phyloP scores from a whole-genome alignment of 2,888 invertebrate genomes.

The Ethmia dodecea region DNA sequence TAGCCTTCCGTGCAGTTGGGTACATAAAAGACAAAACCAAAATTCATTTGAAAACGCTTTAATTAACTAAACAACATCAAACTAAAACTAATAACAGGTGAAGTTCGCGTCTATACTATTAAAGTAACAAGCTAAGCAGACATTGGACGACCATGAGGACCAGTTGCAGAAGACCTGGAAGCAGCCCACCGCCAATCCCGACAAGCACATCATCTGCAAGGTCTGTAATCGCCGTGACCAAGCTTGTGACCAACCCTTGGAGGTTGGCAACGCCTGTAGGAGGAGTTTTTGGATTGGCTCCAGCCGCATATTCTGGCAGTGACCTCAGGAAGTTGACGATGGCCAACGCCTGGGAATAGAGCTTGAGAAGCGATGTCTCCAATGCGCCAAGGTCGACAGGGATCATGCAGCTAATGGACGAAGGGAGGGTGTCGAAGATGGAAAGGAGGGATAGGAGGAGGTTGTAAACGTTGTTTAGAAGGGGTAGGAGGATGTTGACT shows the following conservation, averaged over 20 bases:
- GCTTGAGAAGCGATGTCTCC: conserved; percentile 58
- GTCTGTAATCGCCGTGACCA: conserved; percentile 45
- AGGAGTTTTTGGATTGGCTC: conserved; percentile 51
- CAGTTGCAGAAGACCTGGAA: conserved; percentile 56
- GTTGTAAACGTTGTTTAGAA: conserved; percentile 68
- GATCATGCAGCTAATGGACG: conserved; percentile 56
- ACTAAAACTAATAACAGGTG: not conserved
- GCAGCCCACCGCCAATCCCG: conserved; percentile 53
- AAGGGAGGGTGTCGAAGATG: conserved; percentile 63
- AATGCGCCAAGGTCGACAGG: conserved; percentile 61
- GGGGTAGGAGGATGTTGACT: conserved; percentile 62
- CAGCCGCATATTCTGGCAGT: conserved; percentile 57
- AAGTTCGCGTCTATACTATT: conserved; percentile 9
- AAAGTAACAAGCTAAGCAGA: conserved; percentile 45
- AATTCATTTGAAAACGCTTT: too few relatives aligned
- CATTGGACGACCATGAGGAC: conserved; percentile 53
- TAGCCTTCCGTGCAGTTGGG: too few relatives aligned
- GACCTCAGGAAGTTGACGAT: conserved; percentile 61
- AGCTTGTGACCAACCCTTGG: conserved; percentile 46
- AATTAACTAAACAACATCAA: too few relatives aligned
- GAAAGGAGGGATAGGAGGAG: conserved; percentile 61
- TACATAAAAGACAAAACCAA: too few relatives aligned
- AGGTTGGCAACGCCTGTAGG: conserved; percentile 24
- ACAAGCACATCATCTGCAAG: conserved; percentile 52
- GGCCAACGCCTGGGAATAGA: conserved; percentile 64